Base-by-base conservation (phyloP, 2,797 vertebrate genomes). In the Calcarius lapponicus region DNA sequence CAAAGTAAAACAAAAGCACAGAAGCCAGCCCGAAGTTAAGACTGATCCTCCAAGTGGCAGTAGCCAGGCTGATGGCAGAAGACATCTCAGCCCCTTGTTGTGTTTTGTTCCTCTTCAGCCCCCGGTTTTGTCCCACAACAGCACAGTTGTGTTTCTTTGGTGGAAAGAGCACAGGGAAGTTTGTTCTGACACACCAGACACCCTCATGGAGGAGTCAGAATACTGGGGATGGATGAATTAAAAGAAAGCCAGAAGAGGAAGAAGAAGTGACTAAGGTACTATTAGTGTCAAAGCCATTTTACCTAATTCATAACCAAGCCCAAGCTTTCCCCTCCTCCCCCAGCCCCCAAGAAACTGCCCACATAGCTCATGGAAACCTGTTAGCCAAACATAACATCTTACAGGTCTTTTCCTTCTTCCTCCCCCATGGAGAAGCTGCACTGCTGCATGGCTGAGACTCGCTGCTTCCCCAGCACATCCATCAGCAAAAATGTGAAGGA, bases 311-410 rank as follows among this genome's bases (percentile, higher is more conserved):
- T 12, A 93, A 32, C 36, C 66, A 79, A 95, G 79, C 5, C 24
- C 29, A 62, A 81, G 58, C 48, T 38, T 36, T 84, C 40, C 13
- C 21, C 20, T 61, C 36, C 45, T 72, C 34, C 40, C 11, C 26
- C 80, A 83, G 56, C 31, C 45, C 40, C 47, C 18, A 1, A 8
- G 17, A 56, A 88, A 4, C 72, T 53, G 69, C 71, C 86, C 38
- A 58, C 45, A 21, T 1, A 42, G 50, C 58, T 61, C 32, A 20
- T 4, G 13, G 14, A 3, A 71, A 42, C 0, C 0, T 54, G 13
- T 40, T 42, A 36, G 34, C 42, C 83, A 72, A 80, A 75, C 48
- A 64, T 10, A 38, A 71, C 81, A 65, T 5, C 62, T 43, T 25
- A 19, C 34, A 54, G 47, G 66, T 58, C 31, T 84, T 74, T 54